phyloP scores from a whole-genome alignment of 1,140 invertebrate genomes.

The Platyscapa corneri region DNA sequence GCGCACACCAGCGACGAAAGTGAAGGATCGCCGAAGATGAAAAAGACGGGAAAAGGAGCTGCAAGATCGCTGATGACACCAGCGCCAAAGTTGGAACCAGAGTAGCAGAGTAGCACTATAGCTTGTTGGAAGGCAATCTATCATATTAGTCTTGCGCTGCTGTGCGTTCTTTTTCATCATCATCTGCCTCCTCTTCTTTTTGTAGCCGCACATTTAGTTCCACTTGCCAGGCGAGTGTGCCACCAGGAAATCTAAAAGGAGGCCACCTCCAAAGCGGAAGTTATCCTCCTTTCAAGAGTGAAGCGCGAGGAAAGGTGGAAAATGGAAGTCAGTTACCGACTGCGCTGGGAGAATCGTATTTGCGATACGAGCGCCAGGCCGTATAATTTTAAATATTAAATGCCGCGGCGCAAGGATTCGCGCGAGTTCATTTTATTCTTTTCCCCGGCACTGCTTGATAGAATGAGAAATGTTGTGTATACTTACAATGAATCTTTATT shows the following conservation, averaged over 20 bases:
- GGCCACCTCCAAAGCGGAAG: background rate
- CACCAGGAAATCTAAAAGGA: background rate
- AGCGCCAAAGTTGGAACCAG: slow-evolving; percentile 12
- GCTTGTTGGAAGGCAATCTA: slow-evolving; percentile 50
- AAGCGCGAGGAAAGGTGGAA: background rate
- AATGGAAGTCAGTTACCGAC: background rate
- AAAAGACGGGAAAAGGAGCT: background rate
- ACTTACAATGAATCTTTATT: slow-evolving; percentile 32
- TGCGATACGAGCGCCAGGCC: background rate
- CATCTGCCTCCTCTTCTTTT: background rate
- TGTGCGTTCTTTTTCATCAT: background rate
- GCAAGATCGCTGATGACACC: slow-evolving; percentile 35
- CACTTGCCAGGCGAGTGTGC: background rate
- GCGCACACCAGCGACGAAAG: background rate
- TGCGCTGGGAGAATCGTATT: background rate
- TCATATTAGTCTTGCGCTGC: slow-evolving; percentile 1
- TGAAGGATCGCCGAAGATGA: background rate
- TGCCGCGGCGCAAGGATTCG: background rate
- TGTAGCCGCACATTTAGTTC: background rate
- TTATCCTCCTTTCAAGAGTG: background rate
- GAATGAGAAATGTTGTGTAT: slow-evolving; percentile 27
- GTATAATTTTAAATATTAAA: slow-evolving; percentile 29
- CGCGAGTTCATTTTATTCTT: slow-evolving; percentile 24
- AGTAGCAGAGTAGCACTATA: slow-evolving; percentile 2
- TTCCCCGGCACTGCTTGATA: slow-evolving; percentile 6